Conservation (phyloP, 2,113 vertebrate species). For the Irena cyanogastra region DNA sequence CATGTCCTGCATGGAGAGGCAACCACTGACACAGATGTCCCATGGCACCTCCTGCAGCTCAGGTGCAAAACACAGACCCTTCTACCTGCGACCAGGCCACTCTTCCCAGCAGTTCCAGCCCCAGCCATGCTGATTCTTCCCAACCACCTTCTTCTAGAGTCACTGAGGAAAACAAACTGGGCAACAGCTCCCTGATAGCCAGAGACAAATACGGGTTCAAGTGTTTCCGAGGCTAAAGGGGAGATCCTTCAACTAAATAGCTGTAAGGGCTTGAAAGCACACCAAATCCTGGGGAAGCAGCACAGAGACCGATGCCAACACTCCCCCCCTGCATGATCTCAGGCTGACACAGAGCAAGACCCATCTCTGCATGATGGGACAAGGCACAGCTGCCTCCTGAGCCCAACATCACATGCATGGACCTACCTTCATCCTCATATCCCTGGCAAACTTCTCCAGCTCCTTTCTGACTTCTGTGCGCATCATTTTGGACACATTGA, state of each 20-base stretch:
- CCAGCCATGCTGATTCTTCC: not conserved
- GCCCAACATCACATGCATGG: rapidly evolving
- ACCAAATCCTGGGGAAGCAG: not conserved
- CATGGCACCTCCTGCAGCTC: not conserved
- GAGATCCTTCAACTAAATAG: not conserved
- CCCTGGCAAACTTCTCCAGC: slow-evolving; percentile 92
- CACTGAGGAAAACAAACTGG: not conserved
- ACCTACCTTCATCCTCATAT: slow-evolving; percentile 96
- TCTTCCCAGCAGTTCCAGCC: not conserved
- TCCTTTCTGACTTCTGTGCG: slow-evolving; percentile 87
- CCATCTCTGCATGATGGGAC: not conserved
- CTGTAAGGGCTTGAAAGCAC: not conserved
- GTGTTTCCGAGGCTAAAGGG: not conserved
- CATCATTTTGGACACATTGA: slow-evolving; percentile 84
- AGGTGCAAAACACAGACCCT: not conserved
- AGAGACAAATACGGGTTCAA: not conserved
- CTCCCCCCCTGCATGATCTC: not conserved
- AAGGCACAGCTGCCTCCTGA: not conserved
- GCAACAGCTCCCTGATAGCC: not conserved
- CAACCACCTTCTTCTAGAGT: not conserved
- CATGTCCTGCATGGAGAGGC: not conserved
- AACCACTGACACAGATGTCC: not conserved
- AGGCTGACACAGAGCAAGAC: not conserved
- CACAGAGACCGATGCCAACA: not conserved
- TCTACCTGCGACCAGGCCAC: rapidly evolving